Evolutionary conservation across 1,140 invertebrate genomes (phyloP), one percentile per base, ranked within the genome.

Genomic region (Procambarus clarkii): DNA sequence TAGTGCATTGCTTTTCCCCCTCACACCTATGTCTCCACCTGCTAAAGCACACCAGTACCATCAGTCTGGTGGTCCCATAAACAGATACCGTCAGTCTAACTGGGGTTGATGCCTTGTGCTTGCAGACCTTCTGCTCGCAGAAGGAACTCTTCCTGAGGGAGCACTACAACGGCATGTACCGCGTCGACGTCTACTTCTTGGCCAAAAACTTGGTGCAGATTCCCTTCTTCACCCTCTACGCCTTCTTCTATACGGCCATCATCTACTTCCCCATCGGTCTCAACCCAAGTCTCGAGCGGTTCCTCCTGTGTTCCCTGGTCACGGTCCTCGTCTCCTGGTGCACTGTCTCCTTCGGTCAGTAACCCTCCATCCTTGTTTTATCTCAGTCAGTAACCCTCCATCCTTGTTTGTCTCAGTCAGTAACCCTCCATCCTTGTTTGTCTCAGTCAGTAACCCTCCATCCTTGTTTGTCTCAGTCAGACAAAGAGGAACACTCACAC

Each of bases 191-290:
- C 18, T 94, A 93, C 83, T 94, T 92, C 92, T 54, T 93, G 0
- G 85, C 93, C 74, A 94, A 95, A 93, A 98, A 97, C 0, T 93
- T 98, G 24, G 97, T 98, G 0, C 98, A 98, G 94, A 95, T 97
- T 9, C 97, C 97, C 0, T 95, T 98, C 81, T 94, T 92, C 86
- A 93, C 93, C 45, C 54, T 97, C 97, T 96, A 98, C 69, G 98
- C 98, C 0, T 92, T 98, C 7, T 94, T 99, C 0, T 99, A 99
- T 94, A 97, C 97, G 0, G 94, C 96, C 3, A 96, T 99, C 82
- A 96, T 96, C 5, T 99, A 99, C 95, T 98, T 96, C 80, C 96
- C 98, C 96, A 96, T 98, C 83, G 97, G 97, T 0, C 94, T 99
- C 45, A 97, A 98, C 94, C 95, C 96, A 0, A 95, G 96, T 0